phyloP scores from a whole-genome alignment of 2,113 vertebrate species.

The Colius striatus region DNA sequence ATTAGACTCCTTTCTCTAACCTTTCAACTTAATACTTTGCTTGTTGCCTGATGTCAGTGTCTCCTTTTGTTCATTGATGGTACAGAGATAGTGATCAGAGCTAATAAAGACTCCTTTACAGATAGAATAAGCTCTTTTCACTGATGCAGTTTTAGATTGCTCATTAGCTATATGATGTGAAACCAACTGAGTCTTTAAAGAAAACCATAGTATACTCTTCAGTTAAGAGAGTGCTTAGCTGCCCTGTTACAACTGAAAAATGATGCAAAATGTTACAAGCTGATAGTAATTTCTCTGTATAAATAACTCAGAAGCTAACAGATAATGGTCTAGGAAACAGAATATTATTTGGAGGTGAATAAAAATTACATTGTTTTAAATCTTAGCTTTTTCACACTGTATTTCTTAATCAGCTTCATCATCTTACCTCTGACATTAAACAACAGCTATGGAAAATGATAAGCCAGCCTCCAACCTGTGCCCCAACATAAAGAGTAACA shows the following conservation, averaged over 20 bases:
- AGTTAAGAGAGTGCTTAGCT: constrained; percentile 11
- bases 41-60: neutral
- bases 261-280: neutral
- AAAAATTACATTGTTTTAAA: neutral
- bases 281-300: neutral
- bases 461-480: neutral
- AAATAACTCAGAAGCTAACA: neutral
- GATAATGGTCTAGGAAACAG: neutral
- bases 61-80: neutral
- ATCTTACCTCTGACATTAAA: neutral
- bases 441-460: neutral
- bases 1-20: neutral
- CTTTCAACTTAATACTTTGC: neutral
- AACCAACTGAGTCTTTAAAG: constrained; percentile 32
- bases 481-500: neutral
- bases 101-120: constrained; percentile 20
- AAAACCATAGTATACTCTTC: neutral
- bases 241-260: neutral
- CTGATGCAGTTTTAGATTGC: constrained; percentile 15
- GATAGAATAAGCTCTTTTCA: neutral
- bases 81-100: constrained; percentile 10
- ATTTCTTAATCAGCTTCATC: neutral
- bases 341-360: neutral
- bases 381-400: neutral
- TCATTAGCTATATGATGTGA: constrained; percentile 35